Percentiles rank a stretch among this genome's conserved stretches.
These are phyloP conservation scores for Holocentrus rufus DNA, from an alignment of 2,797 vertebrate genomes.

Conservation along the genomic window DNA sequence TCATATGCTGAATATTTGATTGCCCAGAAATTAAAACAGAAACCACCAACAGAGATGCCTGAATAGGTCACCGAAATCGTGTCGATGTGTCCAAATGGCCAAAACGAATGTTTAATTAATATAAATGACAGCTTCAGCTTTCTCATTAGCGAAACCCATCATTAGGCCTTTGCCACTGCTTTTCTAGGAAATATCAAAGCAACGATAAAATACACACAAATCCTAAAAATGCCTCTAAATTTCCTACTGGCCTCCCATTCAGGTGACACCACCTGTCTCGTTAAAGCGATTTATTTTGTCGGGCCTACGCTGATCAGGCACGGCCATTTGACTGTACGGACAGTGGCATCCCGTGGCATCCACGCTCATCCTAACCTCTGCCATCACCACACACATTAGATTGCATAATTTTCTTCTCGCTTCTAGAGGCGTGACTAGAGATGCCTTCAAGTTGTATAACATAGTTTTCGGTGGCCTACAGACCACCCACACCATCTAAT, in stretches of 20 bases:
- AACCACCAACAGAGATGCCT: background rate
- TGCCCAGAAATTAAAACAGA: background rate
- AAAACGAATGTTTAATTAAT: background rate
- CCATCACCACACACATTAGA: constrained; percentile 37
- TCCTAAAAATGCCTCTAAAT: too few species aligned
- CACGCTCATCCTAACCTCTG: constrained; percentile 24
- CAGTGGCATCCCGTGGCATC: constrained; percentile 28
- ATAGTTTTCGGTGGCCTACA: constrained; percentile 17
- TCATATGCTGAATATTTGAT: too few species aligned
- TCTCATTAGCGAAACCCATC: background rate
- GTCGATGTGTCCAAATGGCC: background rate
- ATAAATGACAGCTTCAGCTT: too few species aligned
- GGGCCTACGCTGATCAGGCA: background rate
- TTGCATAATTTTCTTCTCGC: constrained; percentile 71
- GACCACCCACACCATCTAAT: constrained; percentile 18
- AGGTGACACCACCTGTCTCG: background rate
- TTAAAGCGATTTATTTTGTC: background rate
- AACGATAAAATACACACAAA: constrained; percentile 28
- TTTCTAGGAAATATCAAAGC: constrained; percentile 10
- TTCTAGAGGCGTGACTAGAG: constrained; percentile 69
- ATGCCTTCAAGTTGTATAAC: constrained; percentile 46
- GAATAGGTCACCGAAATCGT: background rate
- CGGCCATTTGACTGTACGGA: constrained; percentile 8
- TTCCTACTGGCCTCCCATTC: background rate
- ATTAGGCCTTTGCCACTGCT: background rate